Evolutionary conservation across 2,888 invertebrate genomes (phyloP).

Genomic region (Agrochola lota): DNA sequence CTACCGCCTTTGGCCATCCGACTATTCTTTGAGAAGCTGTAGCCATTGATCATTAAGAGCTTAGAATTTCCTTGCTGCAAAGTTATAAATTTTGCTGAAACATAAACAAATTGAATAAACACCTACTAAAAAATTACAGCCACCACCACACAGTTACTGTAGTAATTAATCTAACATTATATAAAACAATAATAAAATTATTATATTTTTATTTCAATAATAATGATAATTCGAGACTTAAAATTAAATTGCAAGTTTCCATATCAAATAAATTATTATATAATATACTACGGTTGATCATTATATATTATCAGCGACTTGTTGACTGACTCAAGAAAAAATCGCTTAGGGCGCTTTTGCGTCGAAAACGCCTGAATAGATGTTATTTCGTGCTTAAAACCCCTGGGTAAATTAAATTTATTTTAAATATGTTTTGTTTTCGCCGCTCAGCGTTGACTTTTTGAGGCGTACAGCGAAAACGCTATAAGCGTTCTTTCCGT

Average conservation of each 20-base stretch:
- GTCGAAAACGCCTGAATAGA: not conserved
- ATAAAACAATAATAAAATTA: not conserved
- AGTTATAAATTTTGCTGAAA: conserved; percentile 64
- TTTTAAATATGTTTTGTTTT: not conserved
- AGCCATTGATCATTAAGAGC: conserved; percentile 66
- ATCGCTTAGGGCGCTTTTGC: not conserved
- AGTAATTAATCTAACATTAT: not conserved
- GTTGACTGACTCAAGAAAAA: not conserved
- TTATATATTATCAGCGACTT: not conserved
- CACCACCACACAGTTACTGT: not conserved
- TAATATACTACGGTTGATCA: not conserved
- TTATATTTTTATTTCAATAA: not conserved
- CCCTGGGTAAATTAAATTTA: not conserved
- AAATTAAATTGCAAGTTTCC: not conserved
- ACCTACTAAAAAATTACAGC: not conserved
- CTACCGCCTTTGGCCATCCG: conserved; percentile 54
- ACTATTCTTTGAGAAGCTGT: conserved; percentile 69
- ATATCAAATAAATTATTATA: not conserved
- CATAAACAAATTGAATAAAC: conserved; percentile 6
- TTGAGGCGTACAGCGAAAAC: not conserved
- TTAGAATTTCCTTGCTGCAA: conserved; percentile 55
- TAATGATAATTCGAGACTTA: not conserved
- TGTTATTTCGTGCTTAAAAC: not conserved
- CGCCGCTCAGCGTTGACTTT: not conserved
- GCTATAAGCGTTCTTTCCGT: not conserved